Percentiles rank a stretch among this genome's conserved stretches.
Conservation (phyloP, 53 echinoderm and acorn worm genomes). For the Zoroaster sp. region DNA sequence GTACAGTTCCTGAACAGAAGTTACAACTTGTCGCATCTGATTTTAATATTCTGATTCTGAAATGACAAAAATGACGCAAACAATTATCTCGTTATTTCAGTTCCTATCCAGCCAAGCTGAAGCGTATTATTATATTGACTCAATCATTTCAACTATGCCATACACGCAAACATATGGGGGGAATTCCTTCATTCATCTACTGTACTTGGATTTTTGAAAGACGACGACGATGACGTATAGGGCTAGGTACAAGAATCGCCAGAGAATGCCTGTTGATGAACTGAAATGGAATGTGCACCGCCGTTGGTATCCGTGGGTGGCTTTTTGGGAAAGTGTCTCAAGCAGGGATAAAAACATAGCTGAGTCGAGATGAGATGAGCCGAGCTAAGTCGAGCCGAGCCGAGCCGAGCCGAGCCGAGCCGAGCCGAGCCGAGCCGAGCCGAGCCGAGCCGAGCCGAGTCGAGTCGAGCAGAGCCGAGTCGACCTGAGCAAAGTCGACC, state of each 20-base stretch:
- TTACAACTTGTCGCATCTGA: not conserved
- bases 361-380: not conserved
- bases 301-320: not conserved
- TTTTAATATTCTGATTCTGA: not conserved
- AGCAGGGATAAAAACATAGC: not conserved
- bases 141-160: not conserved
- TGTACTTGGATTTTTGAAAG: not conserved
- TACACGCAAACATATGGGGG: not conserved
- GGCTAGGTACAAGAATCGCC: not conserved
- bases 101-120: not conserved
- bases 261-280: not conserved
- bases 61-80: constrained; percentile 17
- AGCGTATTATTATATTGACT: not conserved
- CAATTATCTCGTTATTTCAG: constrained; percentile 23
- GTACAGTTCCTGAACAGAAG: not conserved
- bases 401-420: not conserved
- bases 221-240: not conserved
- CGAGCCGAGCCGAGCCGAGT: not conserved
- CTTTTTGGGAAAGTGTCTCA: not conserved
- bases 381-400: not conserved
- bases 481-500: not conserved
- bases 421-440: not conserved
- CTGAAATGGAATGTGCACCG: not conserved
- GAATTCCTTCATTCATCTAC: not conserved
- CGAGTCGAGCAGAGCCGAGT: not conserved